Evolutionary conservation across 2,888 invertebrate species (phyloP).

Genomic region (Lycophotia porphyrea): DNA sequence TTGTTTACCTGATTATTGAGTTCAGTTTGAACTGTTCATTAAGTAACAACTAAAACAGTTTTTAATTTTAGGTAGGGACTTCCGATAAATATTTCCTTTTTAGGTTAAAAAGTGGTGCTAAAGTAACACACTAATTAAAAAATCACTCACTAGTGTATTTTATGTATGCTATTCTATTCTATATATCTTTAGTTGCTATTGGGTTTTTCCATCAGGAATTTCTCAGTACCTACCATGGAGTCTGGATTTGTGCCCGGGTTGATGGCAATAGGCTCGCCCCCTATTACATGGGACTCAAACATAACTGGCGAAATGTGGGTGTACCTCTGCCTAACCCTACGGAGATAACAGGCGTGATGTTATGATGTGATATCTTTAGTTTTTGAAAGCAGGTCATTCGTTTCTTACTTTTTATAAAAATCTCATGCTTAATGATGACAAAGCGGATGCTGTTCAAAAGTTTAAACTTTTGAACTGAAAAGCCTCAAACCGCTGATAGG

Average conservation of each 20-base stretch:
- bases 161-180: neutral
- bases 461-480: constrained; percentile 39
- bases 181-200: neutral
- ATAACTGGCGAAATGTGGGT: too few relatives aligned
- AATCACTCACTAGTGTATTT: neutral
- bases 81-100: neutral
- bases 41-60: neutral
- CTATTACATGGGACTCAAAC: too few relatives aligned
- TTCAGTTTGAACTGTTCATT: neutral
- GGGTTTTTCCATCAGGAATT: too few relatives aligned
- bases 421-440: neutral
- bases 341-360: too few relatives aligned
- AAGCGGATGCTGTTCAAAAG: neutral
- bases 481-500: constrained; percentile 27
- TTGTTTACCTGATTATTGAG: neutral
- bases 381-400: neutral
- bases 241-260: too few relatives aligned
- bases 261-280: too few relatives aligned
- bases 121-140: neutral
- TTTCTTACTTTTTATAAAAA: neutral
- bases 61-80: neutral
- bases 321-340: too few relatives aligned
- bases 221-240: too few relatives aligned
- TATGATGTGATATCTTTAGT: neutral
- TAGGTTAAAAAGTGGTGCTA: neutral